phyloP scores from a whole-genome alignment of 2,113 vertebrate genomes.

The Crotalus tigris region DNA sequence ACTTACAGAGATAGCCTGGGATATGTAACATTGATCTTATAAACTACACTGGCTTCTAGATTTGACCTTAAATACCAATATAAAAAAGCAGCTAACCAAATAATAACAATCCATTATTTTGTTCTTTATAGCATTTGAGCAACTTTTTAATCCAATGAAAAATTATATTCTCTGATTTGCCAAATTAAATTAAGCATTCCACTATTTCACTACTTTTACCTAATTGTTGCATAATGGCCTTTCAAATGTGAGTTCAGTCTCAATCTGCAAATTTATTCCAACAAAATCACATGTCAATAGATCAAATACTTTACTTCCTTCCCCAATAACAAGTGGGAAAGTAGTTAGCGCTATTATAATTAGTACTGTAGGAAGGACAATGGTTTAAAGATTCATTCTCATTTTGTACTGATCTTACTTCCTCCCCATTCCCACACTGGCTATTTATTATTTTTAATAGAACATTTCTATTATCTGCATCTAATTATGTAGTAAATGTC shows the following conservation, averaged over 20 bases:
- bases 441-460: neutral
- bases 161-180: neutral
- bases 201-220: neutral
- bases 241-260: neutral
- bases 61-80: neutral
- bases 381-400: neutral
- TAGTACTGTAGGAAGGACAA: neutral
- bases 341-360: neutral
- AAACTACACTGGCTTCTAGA: neutral
- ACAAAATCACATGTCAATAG: neutral
- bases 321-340: neutral
- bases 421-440: neutral
- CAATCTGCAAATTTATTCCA: neutral
- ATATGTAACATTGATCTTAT: neutral
- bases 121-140: neutral
- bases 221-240: neutral
- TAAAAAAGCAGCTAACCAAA: neutral
- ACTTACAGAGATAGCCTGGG: neutral
- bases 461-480: neutral
- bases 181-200: neutral
- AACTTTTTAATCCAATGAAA: neutral
- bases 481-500: neutral
- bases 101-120: neutral
- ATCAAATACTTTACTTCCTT: neutral
- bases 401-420: neutral